A percentile compares a stretch with the other conserved stretches of the same genome.
Evolutionary conservation across 1,140 invertebrate genomes (phyloP).

Genomic region (Panonychus citri): DNA sequence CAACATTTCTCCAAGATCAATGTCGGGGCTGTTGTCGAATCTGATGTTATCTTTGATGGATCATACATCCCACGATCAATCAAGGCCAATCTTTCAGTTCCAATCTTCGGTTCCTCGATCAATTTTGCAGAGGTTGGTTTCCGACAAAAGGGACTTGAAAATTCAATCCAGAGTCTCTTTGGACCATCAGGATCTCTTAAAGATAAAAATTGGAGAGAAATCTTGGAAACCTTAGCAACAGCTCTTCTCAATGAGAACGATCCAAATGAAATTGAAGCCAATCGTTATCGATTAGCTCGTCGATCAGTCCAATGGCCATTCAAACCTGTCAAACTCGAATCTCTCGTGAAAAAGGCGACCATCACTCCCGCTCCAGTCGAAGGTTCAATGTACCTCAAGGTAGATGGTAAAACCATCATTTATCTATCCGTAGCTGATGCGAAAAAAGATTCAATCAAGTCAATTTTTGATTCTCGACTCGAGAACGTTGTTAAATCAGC

Average conservation of each 20-base stretch:
- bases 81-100: background rate
- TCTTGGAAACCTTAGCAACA: background rate
- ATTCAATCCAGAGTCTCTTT: background rate
- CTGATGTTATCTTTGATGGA: background rate
- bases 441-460: background rate
- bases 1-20: background rate
- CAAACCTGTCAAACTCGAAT: background rate
- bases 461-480: background rate
- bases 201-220: background rate
- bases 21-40: background rate
- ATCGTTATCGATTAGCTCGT: background rate
- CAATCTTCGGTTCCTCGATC: background rate
- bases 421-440: background rate
- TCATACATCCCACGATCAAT: background rate
- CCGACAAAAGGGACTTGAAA: background rate
- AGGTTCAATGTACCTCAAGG: background rate
- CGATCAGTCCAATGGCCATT: background rate
- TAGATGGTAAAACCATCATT: slow-evolving; percentile 9
- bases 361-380: background rate
- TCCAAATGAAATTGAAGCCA: background rate
- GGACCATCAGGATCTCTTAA: background rate
- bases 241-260: background rate
- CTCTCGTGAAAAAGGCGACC: background rate
- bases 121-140: background rate
- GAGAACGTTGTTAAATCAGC: background rate